Base-by-base conservation (phyloP, 2,888 invertebrate genomes). In the Linyphia triangularis region DNA sequence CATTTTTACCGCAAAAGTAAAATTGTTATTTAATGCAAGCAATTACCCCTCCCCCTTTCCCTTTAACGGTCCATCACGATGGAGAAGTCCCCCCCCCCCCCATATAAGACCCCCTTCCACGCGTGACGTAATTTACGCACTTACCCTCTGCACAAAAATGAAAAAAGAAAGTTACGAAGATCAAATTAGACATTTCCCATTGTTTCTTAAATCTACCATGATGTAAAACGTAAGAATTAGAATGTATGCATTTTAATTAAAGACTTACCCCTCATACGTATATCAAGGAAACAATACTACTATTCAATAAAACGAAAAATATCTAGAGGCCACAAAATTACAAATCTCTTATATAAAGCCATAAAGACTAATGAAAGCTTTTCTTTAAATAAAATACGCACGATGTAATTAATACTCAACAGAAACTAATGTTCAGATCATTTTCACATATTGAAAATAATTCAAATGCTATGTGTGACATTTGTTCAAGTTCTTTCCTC, bases 371-470 rank as follows among this genome's bases (percentile, higher is more conserved):
- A 81, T 81, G 59, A 81, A 81, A 22, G 69, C 24, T n/a, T 59
- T 69, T 81, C 57, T 33, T 69, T 81, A 81, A 59, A 81, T 33
- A 69, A 59, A 69, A 67, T 57, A 67, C 9, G 67, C 33, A 81
- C 79, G 69, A 81, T 69, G 69, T 30, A 57, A 30, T 81, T 59
- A n/a, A n/a, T n/a, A n/a, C 69, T 81, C 79, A 81, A 69, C 69
- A 81, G 69, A 69, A 69, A 59, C 67, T 81, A 69, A 81, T 81
- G 79, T 81, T 69, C 57, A 69, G 79, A 37, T 59, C 79, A 69
- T 81, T 81, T 81, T 69, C 69, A 57, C 69, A 81, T 69, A 67
- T 81, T 81, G 57, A 81, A 81, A 81, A 81, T 67, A 57, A 57
- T 69, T 81, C 37, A 57, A 30, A n/a, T 37, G 16, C 33, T 24